phyloP scores from a whole-genome alignment of 1,140 invertebrate genomes.

The Ceratosolen fusciceps region DNA sequence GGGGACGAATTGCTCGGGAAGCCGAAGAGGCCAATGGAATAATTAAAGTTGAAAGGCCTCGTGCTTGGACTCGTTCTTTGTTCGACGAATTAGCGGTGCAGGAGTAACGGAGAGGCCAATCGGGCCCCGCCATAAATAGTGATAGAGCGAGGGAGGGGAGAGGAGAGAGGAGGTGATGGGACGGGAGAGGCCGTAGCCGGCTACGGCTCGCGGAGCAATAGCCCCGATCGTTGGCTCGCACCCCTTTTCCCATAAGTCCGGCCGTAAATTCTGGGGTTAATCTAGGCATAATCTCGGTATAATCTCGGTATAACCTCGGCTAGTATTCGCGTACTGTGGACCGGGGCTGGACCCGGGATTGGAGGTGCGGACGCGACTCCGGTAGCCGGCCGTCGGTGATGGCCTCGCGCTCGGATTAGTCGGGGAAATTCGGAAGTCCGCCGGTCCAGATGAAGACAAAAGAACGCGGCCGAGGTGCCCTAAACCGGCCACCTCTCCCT shows the following conservation, averaged over 20 bases:
- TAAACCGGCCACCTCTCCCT: constrained; percentile 39
- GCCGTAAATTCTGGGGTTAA: background rate
- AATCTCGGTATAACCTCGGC: background rate
- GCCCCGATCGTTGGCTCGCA: background rate
- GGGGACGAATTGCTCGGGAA: no score
- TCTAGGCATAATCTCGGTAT: background rate
- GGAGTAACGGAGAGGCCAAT: no score
- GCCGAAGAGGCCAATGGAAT: no score
- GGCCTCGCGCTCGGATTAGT: constrained; percentile 20
- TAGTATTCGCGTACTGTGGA: background rate
- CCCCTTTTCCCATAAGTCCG: background rate
- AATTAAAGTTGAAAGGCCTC: no score
- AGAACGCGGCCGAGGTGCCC: constrained; percentile 35
- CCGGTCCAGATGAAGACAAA: constrained; percentile 43
- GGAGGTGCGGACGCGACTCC: constrained; percentile 16
- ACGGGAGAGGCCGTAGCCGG: no score
- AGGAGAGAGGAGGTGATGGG: no score
- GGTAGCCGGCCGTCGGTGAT: background rate
- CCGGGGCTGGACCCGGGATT: background rate
- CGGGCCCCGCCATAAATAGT: no score
- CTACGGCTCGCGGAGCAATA: background rate
- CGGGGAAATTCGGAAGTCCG: constrained; percentile 40
- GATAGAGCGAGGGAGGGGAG: no score
- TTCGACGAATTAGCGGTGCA: no score
- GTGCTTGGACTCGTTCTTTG: no score